phyloP scores from a whole-genome alignment of 2,797 vertebrate species.

The Bradypodion ventrale region DNA sequence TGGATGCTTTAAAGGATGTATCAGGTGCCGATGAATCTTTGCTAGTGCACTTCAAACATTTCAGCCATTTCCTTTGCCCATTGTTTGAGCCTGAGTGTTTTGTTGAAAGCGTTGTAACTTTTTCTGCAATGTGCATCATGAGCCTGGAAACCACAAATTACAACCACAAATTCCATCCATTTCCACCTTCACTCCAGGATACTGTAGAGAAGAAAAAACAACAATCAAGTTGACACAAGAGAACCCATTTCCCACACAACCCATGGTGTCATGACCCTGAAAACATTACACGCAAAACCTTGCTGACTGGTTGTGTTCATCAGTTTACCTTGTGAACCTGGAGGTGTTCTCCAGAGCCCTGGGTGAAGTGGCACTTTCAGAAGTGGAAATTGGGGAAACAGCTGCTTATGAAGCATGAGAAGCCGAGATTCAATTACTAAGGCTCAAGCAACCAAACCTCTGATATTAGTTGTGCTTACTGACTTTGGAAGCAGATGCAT shows the following conservation, averaged over 20 bases:
- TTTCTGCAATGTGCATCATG: neutral
- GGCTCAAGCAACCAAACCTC: neutral
- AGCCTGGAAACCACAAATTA: neutral
- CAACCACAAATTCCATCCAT: neutral
- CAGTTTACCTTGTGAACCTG: neutral
- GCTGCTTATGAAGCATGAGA: neutral
- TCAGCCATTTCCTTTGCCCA: too few species aligned
- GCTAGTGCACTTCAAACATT: too few species aligned
- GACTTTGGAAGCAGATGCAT: neutral
- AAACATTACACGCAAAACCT: neutral
- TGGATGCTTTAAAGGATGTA: too few species aligned
- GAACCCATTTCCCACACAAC: neutral
- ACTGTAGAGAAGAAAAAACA: too few species aligned
- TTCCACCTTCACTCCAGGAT: neutral
- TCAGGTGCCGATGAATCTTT: too few species aligned
- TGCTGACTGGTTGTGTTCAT: rapidly evolving
- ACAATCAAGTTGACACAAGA: too few species aligned
- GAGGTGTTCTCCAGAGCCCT: rapidly evolving
- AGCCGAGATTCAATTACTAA: neutral
- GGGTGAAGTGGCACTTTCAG: neutral
- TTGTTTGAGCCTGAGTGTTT: too few species aligned
- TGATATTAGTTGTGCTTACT: neutral
- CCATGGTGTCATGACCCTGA: too few species aligned
- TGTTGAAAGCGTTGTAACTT: neutral
- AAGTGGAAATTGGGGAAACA: neutral